Evolutionary conservation across 2,797 vertebrate genomes (phyloP).

Genomic region (Acanthiza pusilla): DNA sequence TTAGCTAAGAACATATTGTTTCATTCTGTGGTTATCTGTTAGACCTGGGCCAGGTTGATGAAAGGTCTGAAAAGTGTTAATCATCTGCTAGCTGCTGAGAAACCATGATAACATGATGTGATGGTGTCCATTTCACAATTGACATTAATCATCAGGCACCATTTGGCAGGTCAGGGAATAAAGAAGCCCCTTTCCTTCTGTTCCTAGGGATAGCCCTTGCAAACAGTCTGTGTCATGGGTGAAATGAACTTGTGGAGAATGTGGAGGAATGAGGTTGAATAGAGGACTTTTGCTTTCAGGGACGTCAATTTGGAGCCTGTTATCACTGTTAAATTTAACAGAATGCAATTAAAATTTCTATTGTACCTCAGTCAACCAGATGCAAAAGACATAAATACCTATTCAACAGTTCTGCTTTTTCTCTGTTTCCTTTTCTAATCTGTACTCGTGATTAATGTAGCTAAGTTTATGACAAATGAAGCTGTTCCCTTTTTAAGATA

Average conservation of each 20-base stretch:
- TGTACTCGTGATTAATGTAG: background rate
- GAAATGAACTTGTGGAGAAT: background rate
- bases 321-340: constrained; percentile 19
- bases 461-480: constrained; percentile 33
- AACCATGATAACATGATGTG: background rate
- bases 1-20: background rate
- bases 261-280: background rate
- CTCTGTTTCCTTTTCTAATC: background rate
- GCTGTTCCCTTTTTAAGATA: constrained; percentile 4
- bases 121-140: background rate
- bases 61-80: constrained; percentile 9
- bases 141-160: background rate
- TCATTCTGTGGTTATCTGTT: background rate
- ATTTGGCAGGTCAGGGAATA: background rate
- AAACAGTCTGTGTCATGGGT: background rate
- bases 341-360: constrained; percentile 22
- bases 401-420: background rate
- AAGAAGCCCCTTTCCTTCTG: background rate
- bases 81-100: background rate
- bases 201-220: background rate
- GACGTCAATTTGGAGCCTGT: background rate
- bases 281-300: background rate
- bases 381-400: constrained; percentile 3
- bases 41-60: background rate
- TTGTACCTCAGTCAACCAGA: background rate